Conservation (phyloP, 2,888 invertebrate species). For the Unio pictorum region DNA sequence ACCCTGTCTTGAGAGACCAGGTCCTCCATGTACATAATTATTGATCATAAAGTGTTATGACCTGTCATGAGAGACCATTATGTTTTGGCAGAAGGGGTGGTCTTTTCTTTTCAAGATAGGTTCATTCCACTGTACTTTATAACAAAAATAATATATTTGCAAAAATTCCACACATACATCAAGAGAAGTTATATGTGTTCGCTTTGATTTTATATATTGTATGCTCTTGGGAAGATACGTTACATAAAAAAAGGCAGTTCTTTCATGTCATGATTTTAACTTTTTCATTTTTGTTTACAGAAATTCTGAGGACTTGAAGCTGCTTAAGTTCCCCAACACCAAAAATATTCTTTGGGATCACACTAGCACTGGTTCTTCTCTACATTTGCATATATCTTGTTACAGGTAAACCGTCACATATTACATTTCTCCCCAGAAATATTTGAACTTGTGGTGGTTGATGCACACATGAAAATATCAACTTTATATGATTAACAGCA, state of each 20-base stretch:
- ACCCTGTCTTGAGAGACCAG: no score
- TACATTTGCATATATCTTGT: conserved; percentile 55
- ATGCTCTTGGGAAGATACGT: background rate
- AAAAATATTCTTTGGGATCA: conserved; percentile 67
- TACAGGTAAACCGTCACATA: conserved; percentile 49
- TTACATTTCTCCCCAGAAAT: background rate
- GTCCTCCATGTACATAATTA: no score
- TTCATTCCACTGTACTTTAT: no score
- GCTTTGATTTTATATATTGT: background rate
- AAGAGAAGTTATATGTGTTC: background rate
- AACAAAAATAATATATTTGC: no score
- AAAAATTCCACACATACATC: no score
- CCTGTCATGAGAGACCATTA: no score
- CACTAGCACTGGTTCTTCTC: conserved; percentile 51
- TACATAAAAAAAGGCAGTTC: background rate
- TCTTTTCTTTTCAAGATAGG: no score
- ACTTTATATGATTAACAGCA: no score
- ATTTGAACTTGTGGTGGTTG: background rate
- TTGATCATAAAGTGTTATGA: no score
- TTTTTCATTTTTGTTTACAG: conserved; percentile 21
- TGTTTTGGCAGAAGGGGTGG: no score
- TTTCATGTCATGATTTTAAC: no score
- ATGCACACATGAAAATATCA: no score
- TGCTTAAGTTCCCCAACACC: conserved; percentile 63
- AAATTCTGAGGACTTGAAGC: conserved; percentile 44